Conservation (phyloP, 2,113 vertebrate species). For the Xiphorhynchus elegans region DNA sequence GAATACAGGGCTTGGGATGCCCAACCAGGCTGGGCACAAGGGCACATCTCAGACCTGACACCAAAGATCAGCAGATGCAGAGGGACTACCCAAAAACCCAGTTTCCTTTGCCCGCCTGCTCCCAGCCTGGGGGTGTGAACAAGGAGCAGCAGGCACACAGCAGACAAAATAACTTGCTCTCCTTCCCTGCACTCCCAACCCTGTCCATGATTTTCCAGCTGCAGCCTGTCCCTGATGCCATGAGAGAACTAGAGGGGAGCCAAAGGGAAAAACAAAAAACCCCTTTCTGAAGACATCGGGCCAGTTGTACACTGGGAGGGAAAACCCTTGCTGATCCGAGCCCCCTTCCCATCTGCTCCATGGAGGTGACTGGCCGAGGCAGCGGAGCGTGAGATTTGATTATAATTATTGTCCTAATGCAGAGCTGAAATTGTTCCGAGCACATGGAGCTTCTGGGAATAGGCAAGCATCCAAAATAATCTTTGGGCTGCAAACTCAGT, state of each 20-base stretch:
- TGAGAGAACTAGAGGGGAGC: not conserved
- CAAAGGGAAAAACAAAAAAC: not conserved
- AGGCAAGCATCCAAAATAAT: constrained; percentile 65
- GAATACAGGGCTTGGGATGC: not conserved
- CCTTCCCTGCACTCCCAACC: not conserved
- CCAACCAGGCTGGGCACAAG: not conserved
- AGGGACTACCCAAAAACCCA: not conserved
- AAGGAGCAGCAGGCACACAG: not conserved
- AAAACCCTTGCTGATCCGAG: not conserved
- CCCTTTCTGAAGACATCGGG: not conserved
- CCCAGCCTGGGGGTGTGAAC: not conserved
- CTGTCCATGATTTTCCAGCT: not conserved
- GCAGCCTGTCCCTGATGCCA: not conserved
- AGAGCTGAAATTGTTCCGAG: constrained; percentile 43
- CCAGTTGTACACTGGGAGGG: not conserved
- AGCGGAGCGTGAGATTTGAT: constrained; percentile 45
- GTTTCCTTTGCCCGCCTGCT: not conserved
- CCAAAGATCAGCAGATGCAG: not conserved
- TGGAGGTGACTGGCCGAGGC: constrained; percentile 47
- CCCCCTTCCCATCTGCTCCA: constrained; percentile 57
- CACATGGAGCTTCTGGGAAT: constrained; percentile 47
- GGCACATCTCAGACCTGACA: not conserved
- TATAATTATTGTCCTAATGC: constrained; percentile 47
- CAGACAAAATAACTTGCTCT: not conserved
- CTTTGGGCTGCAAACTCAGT: constrained; percentile 37